A percentile compares a stretch with the other conserved stretches of the same genome.
Evolutionary conservation across 1,140 invertebrate genomes (phyloP).

Genomic region (Planococcus citri): DNA sequence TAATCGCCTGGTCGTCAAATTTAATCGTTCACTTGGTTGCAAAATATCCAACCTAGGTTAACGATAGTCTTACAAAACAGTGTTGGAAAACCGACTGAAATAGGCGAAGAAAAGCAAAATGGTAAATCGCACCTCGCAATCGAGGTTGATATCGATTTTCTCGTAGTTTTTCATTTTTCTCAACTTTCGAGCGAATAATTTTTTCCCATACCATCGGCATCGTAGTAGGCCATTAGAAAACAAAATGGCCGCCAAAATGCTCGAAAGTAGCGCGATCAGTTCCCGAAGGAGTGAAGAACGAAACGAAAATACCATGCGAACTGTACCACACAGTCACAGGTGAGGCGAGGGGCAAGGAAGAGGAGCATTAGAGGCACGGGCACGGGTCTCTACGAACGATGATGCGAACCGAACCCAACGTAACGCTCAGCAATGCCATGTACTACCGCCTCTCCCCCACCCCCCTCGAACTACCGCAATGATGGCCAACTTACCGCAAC

Average conservation of each 20-base stretch:
- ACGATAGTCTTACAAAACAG: too few species aligned
- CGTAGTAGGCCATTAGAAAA: neutral
- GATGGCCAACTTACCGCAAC: neutral
- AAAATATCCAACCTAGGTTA: too few species aligned
- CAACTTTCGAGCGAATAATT: too few species aligned
- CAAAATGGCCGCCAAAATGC: conserved; percentile 5
- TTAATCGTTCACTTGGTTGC: too few species aligned
- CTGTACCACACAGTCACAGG: too few species aligned
- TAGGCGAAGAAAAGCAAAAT: too few species aligned
- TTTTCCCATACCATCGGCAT: neutral
- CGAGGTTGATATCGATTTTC: too few species aligned
- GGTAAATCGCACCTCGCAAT: too few species aligned
- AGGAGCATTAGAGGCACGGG: neutral
- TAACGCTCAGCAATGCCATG: neutral
- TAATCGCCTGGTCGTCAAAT: too few species aligned
- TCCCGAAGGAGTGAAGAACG: neutral
- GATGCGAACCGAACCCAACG: neutral
- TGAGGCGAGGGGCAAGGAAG: neutral
- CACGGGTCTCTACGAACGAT: too few species aligned
- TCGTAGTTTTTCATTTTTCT: too few species aligned
- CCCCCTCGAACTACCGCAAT: neutral
- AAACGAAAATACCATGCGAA: neutral
- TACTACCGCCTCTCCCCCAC: neutral
- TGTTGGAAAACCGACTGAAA: too few species aligned
- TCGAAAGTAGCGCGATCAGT: conserved; percentile 1